Conservation (phyloP, 2,113 vertebrate genomes). For the Ammodytes dubius region DNA sequence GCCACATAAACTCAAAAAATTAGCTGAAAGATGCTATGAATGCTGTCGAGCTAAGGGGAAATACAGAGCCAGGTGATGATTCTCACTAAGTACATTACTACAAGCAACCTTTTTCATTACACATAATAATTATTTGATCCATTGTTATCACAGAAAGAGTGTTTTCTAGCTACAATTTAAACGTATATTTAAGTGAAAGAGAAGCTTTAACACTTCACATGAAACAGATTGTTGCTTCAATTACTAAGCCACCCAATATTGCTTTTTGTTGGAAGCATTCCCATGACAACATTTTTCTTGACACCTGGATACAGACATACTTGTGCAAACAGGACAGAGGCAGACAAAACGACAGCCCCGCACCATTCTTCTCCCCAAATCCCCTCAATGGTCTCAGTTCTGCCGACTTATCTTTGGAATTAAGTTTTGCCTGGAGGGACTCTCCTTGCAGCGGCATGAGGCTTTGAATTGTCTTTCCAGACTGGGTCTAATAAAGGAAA, state of each 20-base stretch:
- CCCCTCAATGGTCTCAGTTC: slow-evolving; percentile 24
- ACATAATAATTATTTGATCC: not conserved
- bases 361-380: slow-evolving; percentile 17
- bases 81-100: not conserved
- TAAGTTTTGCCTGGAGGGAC: slow-evolving; percentile 57
- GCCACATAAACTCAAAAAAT: not conserved
- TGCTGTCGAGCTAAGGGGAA: not conserved
- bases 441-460: not conserved
- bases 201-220: not conserved
- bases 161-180: not conserved
- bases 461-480: slow-evolving; percentile 59
- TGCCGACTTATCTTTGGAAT: slow-evolving; percentile 59
- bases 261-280: not conserved
- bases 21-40: not conserved
- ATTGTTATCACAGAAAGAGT: not conserved
- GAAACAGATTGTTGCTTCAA: not conserved
- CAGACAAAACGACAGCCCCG: not conserved
- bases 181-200: not conserved
- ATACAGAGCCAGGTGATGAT: not conserved
- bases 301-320: slow-evolving; percentile 15
- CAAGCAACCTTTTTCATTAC: not conserved
- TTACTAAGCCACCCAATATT: not conserved
- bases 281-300: not conserved
- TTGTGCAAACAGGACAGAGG: slow-evolving; percentile 1
- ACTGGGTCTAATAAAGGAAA: slow-evolving; percentile 72